Evolutionary conservation across 2,888 invertebrate species (phyloP), one percentile per base, ranked within the genome.

Genomic region (Rhorus exstirpatorius): DNA sequence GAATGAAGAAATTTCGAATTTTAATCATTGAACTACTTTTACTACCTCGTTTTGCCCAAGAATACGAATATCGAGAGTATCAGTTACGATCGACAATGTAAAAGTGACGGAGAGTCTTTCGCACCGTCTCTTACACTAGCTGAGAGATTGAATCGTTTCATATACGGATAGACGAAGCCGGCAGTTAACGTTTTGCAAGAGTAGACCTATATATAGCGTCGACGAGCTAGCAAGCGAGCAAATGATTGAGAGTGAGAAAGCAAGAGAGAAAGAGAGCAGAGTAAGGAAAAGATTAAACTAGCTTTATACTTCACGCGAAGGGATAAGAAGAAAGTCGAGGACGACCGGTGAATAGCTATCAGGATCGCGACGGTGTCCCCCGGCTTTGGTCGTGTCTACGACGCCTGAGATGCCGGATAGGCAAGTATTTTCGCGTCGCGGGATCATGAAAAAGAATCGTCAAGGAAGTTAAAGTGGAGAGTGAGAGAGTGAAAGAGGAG

Each of bases 91-190:
- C 31, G 65, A 46, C 55, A 49, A 65, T 6, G 21, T 31, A 58
- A 41, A 71, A 75, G 63, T 58, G 60, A 41, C 75, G 46, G n/a
- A 46, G 68, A 19, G 72, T 38, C 26, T 46, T 41, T 71, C 58
- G 41, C 70, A 44, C 17, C 17, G 21, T 21, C 51, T 21, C 21
- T 3, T 31, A 72, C 55, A 63, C 31, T 35, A 35, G 68, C 55
- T 31, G 63, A 61, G 70, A 65, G 76, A 82, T 84, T 76, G 68
- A 84, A 82, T 82, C 82, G 82, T 79, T 79, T 79, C 76, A 46
- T 65, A 46, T 65, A 71, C 70, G 67, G 82, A 76, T 76, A 67
- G 82, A 76, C 51, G 61, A 77, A 78, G 74, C 55, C 60, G 72
- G 72, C 38, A 74, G 67, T 72, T 81, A 72, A 77, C 58, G 51